phyloP scores from a whole-genome alignment of 2,797 vertebrate species.

The Labeo calbasu region DNA sequence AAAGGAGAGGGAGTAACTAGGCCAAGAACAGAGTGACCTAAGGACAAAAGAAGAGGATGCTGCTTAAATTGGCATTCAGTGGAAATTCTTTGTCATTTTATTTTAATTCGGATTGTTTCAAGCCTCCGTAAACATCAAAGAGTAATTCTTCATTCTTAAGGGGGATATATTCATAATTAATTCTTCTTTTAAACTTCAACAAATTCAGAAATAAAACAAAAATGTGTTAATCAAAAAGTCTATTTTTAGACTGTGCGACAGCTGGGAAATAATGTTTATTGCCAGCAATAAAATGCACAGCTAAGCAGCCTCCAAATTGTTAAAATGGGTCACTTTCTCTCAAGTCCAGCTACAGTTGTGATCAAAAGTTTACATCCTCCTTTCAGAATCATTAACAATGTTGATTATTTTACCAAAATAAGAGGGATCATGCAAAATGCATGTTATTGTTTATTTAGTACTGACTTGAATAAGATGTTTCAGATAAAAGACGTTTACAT shows the following conservation, averaged over 20 bases:
- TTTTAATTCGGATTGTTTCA: conserved; percentile 7
- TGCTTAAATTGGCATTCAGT: conserved; percentile 44
- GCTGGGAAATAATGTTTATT: conserved; percentile 24
- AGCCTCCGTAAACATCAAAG: conserved; percentile 48
- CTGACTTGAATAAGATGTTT: no score
- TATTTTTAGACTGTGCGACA: conserved; percentile 18
- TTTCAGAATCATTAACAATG: no score
- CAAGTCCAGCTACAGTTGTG: neutral
- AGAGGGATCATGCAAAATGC: no score
- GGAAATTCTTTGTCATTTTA: conserved; percentile 27
- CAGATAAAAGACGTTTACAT: no score
- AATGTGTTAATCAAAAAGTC: neutral
- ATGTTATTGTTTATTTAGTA: no score
- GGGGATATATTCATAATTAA: conserved; percentile 32
- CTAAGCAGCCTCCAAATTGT: neutral
- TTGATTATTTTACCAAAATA: no score
- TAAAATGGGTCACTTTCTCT: conserved; percentile 32
- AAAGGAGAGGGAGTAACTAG: conserved; percentile 40
- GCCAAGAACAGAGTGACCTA: conserved; percentile 56
- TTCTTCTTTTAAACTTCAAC: conserved; percentile 33
- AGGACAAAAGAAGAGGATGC: conserved; percentile 31
- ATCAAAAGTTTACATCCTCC: no score
- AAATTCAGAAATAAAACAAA: conserved; percentile 40
- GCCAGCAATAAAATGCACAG: conserved; percentile 27
- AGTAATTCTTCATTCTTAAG: conserved; percentile 37